Base-by-base conservation (phyloP, 1,140 invertebrate genomes). In the Latrodectus geometricus region DNA sequence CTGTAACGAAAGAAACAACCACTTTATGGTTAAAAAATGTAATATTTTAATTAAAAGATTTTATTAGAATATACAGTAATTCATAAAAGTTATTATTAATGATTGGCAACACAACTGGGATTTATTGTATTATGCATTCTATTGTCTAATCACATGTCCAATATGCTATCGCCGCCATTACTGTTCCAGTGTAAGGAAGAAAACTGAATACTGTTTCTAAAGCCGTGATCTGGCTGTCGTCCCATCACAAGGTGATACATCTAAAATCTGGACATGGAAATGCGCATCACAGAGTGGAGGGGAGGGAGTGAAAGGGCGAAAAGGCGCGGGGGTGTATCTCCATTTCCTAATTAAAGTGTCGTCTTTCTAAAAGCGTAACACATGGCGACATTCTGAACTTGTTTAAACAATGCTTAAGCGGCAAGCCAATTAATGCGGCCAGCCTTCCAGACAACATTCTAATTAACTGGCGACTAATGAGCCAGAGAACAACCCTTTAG, bases 321-420 rank as follows among this genome's bases (percentile, higher is more conserved):
- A 23, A n/a, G n/a, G 50, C 15, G 20, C 50, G 49, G 69, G 70
- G 20, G 14, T 50, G 70, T 14, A 74, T 52, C 70, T 70, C 78
- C 78, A 65, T 73, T 82, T 66, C 68, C 69, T 84, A 84, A 84
- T 84, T 84, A 84, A 84, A 84, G 82, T 84, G 82, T 84, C 82
- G 82, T 84, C 82, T 84, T 69, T 84, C 82, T 68, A 84, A 84
- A 76, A 21, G 74, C 56, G 82, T 76, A 84, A 84, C 82, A 84
- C 73, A 84, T 84, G 82, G 82, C 50, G 82, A 84, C 82, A 84
- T 54, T 35, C 72, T 70, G 82, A 84, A 84, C 82, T 84, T 84
- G 82, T 76, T 84, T 84, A 84, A 84, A 84, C 73, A 84, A 84
- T 76, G 82, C 82, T 84, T 84, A 84, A 84, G 82, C 82, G 82